These are phyloP conservation scores for Sylvietta virens DNA, from an alignment of 2,113 vertebrate genomes.

Conservation along the genomic window DNA sequence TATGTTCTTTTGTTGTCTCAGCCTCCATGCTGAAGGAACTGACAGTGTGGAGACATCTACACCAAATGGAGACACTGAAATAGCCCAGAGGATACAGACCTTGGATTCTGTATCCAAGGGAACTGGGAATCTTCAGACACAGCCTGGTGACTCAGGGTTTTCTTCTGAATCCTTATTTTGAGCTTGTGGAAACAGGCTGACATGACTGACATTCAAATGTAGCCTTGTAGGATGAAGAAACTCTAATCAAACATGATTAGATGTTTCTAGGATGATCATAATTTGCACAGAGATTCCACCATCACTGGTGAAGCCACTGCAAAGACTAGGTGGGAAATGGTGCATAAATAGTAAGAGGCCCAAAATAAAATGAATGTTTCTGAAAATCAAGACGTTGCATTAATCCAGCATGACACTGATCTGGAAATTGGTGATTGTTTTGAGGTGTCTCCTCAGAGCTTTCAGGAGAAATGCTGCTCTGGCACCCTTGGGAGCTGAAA, in stretches of 20 bases:
- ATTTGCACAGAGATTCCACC: background rate
- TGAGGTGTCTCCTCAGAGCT: background rate
- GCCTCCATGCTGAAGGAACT: background rate
- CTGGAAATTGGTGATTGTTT: background rate
- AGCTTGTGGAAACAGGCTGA: background rate
- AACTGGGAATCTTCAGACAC: too few relatives aligned
- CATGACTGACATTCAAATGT: background rate
- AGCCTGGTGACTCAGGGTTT: background rate
- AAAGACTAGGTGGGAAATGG: background rate
- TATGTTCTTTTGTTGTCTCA: background rate
- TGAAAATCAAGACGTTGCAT: background rate
- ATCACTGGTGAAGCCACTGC: background rate
- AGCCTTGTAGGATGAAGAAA: background rate
- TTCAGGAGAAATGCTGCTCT: background rate
- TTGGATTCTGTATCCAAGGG: too few relatives aligned
- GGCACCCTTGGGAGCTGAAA: background rate
- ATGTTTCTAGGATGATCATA: too few relatives aligned
- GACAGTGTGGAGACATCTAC: background rate
- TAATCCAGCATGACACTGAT: background rate
- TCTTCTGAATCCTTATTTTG: background rate
- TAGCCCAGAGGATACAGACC: background rate
- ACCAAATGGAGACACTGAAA: background rate
- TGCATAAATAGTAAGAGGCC: background rate
- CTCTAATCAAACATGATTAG: fast-evolving
- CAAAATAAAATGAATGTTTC: background rate